Conservation (phyloP, 2,113 vertebrate species). For the Puma concolor region DNA sequence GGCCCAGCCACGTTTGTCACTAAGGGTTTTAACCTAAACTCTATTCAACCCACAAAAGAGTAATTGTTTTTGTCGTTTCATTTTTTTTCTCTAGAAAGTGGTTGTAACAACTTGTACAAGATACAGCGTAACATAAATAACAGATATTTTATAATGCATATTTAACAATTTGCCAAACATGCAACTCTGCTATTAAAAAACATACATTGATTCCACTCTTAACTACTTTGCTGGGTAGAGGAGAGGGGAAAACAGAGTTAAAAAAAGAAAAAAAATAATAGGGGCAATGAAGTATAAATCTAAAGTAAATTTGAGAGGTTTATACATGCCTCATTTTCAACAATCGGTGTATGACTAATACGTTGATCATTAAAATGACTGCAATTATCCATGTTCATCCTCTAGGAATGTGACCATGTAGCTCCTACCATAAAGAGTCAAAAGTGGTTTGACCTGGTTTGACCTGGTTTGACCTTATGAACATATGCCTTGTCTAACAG, state of each 20-base stretch:
- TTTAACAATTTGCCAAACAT: neutral
- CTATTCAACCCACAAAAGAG: neutral
- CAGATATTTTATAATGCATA: neutral
- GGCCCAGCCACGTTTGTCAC: neutral
- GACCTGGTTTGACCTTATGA: neutral
- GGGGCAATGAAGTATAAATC: neutral
- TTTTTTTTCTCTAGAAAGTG: neutral
- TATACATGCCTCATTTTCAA: neutral
- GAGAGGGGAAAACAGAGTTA: fast-evolving
- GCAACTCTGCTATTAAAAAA: neutral
- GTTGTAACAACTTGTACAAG: neutral
- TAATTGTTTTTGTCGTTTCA: neutral
- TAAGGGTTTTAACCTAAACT: neutral
- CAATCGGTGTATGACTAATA: neutral
- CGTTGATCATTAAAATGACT: neutral
- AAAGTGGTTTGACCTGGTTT: neutral
- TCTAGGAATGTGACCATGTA: neutral
- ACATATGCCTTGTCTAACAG: neutral
- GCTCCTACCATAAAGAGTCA: neutral
- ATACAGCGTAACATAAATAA: neutral
- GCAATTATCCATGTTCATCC: neutral
- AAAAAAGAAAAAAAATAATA: neutral
- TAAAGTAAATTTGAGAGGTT: neutral
- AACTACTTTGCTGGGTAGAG: neutral
- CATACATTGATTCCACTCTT: neutral